Base-by-base conservation (phyloP, 2,888 invertebrate species). In the Unio pictorum region DNA sequence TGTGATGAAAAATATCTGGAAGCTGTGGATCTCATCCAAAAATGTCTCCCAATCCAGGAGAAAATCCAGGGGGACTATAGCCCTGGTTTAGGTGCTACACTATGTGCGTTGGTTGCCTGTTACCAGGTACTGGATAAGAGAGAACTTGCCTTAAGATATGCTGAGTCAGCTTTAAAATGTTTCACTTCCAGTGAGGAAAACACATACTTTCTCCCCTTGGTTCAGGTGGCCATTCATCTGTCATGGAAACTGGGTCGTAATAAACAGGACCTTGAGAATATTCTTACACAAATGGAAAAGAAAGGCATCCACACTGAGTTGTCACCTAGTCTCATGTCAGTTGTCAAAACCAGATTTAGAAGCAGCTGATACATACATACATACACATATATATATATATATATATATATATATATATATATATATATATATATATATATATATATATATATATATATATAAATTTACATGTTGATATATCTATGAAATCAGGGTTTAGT, bases 211-310 rank as follows among this genome's bases (percentile, higher is more conserved):
- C 76, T 88, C 45, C 86, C 90, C 11, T 75, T 89, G 67, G 64
- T 90, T 59, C 78, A 87, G 62, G 72, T 84, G 17, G 77, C 84
- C n/a, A 83, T 88, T 17, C 77, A 89, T 57, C 76, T 89, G 26
- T 86, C 86, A 65, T 89, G 89, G 89, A 82, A 83, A 54, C 77
- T 88, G 20, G 89, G 89, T 0, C 86, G 85, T 66, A 88, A 89
- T 62, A 90, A 89, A 68, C 77, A 77, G 23, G 83, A 84, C 20
- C 73, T 90, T 34, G 90, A 90, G 68, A 78, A 72, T 56, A 66
- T 62, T 45, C 45, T 45, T 45, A 45, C 45, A 45, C 45, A 45
- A 15, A 45, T 45, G 45, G 45, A 45, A 15, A 45, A 45, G 45
- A 45, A 15, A 45, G 45, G 45, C 45, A 45, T 45, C 45, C 45